Evolutionary conservation across 2,113 vertebrate genomes (phyloP).

Genomic region (Ia io): DNA sequence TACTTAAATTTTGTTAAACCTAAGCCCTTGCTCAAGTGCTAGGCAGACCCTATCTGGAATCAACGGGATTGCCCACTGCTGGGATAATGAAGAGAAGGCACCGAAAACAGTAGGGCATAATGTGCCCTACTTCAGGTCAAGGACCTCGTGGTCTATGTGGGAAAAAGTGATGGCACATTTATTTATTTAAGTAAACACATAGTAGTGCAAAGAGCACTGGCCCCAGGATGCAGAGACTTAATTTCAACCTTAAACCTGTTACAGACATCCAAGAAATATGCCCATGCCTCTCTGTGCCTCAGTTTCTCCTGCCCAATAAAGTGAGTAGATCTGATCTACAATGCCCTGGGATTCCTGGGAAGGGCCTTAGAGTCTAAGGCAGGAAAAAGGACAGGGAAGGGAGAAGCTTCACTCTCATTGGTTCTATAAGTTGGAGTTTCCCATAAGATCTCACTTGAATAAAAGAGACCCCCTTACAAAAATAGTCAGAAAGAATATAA

Average conservation of each 20-base stretch:
- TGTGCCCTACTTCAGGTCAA: neutral
- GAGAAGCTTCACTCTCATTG: neutral
- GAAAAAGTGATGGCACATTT: neutral
- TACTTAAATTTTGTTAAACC: neutral
- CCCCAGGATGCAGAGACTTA: neutral
- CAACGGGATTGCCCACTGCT: neutral
- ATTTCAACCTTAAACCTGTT: neutral
- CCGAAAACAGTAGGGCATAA: neutral
- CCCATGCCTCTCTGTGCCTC: neutral
- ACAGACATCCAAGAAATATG: neutral
- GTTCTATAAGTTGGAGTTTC: neutral
- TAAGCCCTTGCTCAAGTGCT: neutral
- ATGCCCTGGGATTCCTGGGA: neutral
- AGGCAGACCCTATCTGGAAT: neutral
- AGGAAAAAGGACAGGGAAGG: neutral
- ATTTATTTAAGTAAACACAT: neutral
- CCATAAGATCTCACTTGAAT: neutral
- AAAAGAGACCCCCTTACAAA: neutral
- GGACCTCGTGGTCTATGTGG: neutral
- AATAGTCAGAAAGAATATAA: neutral
- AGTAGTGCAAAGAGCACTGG: neutral
- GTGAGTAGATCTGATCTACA: neutral
- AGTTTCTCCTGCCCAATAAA: neutral
- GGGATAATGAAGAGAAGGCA: neutral
- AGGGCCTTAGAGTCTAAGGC: neutral